Base-by-base conservation (phyloP, 2,888 invertebrate genomes). In the Rhagium mordax region DNA sequence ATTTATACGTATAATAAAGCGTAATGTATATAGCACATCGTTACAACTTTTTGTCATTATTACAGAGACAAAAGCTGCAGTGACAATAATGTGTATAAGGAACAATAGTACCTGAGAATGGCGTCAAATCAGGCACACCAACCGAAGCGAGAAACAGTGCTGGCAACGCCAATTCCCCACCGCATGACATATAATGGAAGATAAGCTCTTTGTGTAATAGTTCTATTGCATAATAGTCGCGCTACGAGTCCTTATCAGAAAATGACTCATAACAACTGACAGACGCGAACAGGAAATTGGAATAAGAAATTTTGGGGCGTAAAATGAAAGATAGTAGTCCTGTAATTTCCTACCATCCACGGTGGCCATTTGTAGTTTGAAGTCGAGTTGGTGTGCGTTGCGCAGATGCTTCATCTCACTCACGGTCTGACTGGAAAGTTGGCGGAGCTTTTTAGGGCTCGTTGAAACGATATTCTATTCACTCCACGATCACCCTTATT, bases 291-390 rank as follows among this genome's bases (percentile, higher is more conserved):
- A 85, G 88, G 92, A 92, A 92, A 92, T 92, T 92, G 92, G 92
- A 92, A 92, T 92, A 92, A 92, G 92, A 92, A 92, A 92, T 92
- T 92, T 92, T 91, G 90, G 92, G 92, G 92, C 92, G 92, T 92
- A 92, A 92, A 92, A 92, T 92, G 92, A 92, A 92, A 92, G 92
- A 92, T 92, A 92, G 92, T 91, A 91, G 91, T 91, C 90, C 91
- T 89, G 92, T 92, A 92, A 92, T 92, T 92, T 92, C 92, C 92
- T 92, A 91, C 85, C 85, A 86, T 85, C 84, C 77, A 81, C 82
- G 78, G 78, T 79, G 83, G 80, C 79, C 84, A 84, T 84, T 84
- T 83, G 83, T 84, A 86, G 85, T 84, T 79, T 83, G 83, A 79
- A 84, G 84, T 84, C 66, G 74, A 33, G 62, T 57, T 48, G 68